Conservation (phyloP, 2,113 vertebrate species). For the Neoarius graeffei region DNA sequence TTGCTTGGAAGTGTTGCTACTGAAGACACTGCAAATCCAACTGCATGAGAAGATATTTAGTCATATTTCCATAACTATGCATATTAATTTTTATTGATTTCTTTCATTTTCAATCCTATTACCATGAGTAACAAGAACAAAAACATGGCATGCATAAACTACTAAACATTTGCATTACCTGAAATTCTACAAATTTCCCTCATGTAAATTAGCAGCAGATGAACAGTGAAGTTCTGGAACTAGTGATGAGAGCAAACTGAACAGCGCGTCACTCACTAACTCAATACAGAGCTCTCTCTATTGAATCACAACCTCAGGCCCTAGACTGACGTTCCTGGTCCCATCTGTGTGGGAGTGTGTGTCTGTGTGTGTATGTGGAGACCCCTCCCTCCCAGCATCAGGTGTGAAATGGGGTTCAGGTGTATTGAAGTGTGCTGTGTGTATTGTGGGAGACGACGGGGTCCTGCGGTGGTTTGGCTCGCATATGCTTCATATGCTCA, state of each 20-base stretch:
- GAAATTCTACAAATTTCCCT: neutral
- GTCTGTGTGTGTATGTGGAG: slow-evolving; percentile 11
- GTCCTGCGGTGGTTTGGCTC: slow-evolving; percentile 46
- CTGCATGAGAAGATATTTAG: neutral
- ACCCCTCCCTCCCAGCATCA: slow-evolving; percentile 64
- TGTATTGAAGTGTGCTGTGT: slow-evolving; percentile 54
- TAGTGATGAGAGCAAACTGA: slow-evolving; percentile 45
- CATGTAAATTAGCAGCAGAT: neutral
- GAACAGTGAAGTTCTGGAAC: slow-evolving; percentile 56
- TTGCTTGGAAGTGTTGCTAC: neutral
- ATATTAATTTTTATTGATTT: neutral
- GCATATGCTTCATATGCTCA: slow-evolving; percentile 54
- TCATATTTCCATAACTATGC: neutral
- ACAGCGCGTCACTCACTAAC: slow-evolving; percentile 44
- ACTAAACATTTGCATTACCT: neutral
- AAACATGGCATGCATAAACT: neutral
- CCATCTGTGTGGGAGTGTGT: slow-evolving; percentile 39
- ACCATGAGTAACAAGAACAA: neutral
- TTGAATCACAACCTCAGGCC: slow-evolving; percentile 7
- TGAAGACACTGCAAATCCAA: neutral
- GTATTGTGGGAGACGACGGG: slow-evolving; percentile 23
- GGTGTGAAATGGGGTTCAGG: slow-evolving; percentile 72
- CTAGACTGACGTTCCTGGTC: slow-evolving; percentile 42
- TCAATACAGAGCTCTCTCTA: neutral
- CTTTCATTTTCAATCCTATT: neutral